Evolutionary conservation across 2,888 invertebrate species (phyloP).

Genomic region (Drosophila helvetica): DNA sequence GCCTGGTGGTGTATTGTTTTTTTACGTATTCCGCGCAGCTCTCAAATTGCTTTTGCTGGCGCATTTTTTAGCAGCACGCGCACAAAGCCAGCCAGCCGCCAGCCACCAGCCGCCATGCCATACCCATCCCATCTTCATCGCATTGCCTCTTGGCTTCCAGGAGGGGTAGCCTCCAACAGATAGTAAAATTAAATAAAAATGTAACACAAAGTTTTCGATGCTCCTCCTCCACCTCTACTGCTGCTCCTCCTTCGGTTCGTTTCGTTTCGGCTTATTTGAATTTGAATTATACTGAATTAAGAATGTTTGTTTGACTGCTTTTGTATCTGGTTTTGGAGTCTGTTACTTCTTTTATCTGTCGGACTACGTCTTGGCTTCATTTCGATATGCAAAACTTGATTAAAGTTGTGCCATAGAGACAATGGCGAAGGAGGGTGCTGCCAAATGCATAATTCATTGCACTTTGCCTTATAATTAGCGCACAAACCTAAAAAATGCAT

Average conservation of each 20-base stretch:
- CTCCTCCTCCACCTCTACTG: neutral
- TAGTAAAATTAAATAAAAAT: conserved; percentile 77
- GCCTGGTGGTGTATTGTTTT: conserved; percentile 62
- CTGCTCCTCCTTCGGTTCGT: neutral
- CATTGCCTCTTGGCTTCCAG: conserved; percentile 5
- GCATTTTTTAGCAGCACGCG: conserved; percentile 73
- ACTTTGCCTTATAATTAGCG: conserved; percentile 72
- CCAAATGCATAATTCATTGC: conserved; percentile 77
- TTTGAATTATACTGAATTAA: conserved; percentile 77
- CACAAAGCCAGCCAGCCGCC: conserved; percentile 63
- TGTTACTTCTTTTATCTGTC: conserved; percentile 11
- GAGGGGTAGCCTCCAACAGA: conserved; percentile 52
- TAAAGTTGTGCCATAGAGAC: conserved; percentile 74
- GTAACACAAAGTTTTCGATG: conserved; percentile 71
- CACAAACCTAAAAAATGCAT: conserved; percentile 67
- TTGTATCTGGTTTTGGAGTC: conserved; percentile 23
- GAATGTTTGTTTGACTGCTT: conserved; percentile 66
- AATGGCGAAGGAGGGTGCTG: conserved; percentile 43
- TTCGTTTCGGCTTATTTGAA: conserved; percentile 65
- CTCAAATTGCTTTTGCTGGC: conserved; percentile 77
- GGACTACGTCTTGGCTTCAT: conserved; percentile 34
- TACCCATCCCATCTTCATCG: no score
- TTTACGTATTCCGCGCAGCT: conserved; percentile 78
- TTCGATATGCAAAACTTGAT: conserved; percentile 78
- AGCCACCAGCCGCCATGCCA: neutral